These are phyloP conservation scores for Synanthedon tipuliformis DNA, from an alignment of 2,888 invertebrate genomes.

Conservation along the genomic window DNA sequence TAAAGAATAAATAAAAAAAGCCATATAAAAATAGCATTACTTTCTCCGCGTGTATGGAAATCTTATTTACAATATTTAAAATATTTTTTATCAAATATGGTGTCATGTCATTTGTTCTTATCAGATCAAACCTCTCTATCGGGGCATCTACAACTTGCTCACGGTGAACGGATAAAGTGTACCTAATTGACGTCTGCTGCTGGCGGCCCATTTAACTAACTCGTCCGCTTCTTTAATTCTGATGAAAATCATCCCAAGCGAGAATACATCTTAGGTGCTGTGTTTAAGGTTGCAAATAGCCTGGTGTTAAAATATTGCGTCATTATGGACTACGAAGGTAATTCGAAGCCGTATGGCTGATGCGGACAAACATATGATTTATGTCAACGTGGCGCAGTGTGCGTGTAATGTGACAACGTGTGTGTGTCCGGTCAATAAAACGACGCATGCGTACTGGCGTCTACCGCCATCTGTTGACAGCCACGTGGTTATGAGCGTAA, in stretches of 20 bases:
- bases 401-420: slow-evolving; percentile 9
- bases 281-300: slow-evolving; percentile 19
- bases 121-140: slow-evolving; percentile 12
- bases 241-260: slow-evolving; percentile 1
- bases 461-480: slow-evolving; percentile 61
- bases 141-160: slow-evolving; percentile 15
- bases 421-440: slow-evolving; percentile 55
- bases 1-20: too few relatives aligned
- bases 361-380: slow-evolving; percentile 59
- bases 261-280: slow-evolving; percentile 2
- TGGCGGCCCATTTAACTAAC: slow-evolving; percentile 47
- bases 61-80: slow-evolving; percentile 3
- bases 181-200: slow-evolving; percentile 49
- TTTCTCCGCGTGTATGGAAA: too few relatives aligned
- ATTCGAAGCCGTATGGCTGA: slow-evolving; percentile 61
- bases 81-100: slow-evolving; percentile 12
- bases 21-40: too few relatives aligned
- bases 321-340: slow-evolving; percentile 52
- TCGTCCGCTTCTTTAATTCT: slow-evolving; percentile 36
- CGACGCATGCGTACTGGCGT: slow-evolving; percentile 48
- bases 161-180: slow-evolving; percentile 42
- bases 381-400: slow-evolving; percentile 31
- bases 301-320: slow-evolving; percentile 28
- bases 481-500: slow-evolving; percentile 37
- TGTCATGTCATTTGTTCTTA: slow-evolving; percentile 3